Conservation (phyloP, 2,888 invertebrate species). For the Drosophila falleni region DNA sequence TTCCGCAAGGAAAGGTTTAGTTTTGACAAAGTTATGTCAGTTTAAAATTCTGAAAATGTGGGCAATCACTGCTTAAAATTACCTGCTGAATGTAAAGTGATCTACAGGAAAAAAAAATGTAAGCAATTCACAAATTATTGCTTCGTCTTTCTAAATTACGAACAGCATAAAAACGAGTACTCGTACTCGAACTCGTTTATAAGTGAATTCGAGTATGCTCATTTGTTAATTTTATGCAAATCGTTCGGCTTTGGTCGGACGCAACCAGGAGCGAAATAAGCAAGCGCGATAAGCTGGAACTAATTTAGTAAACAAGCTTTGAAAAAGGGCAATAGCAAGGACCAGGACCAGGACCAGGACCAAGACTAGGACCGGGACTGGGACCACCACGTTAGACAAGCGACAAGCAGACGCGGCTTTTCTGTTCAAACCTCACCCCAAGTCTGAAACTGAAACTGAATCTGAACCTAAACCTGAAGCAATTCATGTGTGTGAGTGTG, state of each 20-base stretch:
- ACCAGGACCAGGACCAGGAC: constrained; percentile 17
- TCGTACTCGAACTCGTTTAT: neutral
- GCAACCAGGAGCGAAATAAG: constrained; percentile 47
- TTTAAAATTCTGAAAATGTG: too few relatives aligned
- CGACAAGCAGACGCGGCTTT: constrained; percentile 11
- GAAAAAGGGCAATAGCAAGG: constrained; percentile 36
- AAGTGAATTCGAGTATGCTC: neutral
- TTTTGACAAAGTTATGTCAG: too few relatives aligned
- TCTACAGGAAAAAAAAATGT: neutral
- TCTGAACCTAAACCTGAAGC: constrained; percentile 27
- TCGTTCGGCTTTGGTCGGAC: constrained; percentile 33
- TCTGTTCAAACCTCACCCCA: constrained; percentile 29
- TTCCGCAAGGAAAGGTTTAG: too few relatives aligned
- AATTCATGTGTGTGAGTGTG: constrained; percentile 71
- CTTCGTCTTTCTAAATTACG: neutral
- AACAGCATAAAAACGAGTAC: neutral
- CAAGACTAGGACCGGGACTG: neutral
- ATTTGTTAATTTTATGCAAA: constrained; percentile 75
- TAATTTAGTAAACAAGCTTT: constrained; percentile 67
- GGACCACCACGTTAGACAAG: constrained; percentile 27
- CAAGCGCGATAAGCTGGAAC: constrained; percentile 75
- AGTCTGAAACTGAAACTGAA: constrained; percentile 21
- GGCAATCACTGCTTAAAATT: neutral
- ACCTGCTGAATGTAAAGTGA: neutral
- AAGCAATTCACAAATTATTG: neutral